Evolutionary conservation across 2,113 vertebrate genomes (phyloP), one percentile per base, ranked within the genome.

Genomic region (Sialia sialis): DNA sequence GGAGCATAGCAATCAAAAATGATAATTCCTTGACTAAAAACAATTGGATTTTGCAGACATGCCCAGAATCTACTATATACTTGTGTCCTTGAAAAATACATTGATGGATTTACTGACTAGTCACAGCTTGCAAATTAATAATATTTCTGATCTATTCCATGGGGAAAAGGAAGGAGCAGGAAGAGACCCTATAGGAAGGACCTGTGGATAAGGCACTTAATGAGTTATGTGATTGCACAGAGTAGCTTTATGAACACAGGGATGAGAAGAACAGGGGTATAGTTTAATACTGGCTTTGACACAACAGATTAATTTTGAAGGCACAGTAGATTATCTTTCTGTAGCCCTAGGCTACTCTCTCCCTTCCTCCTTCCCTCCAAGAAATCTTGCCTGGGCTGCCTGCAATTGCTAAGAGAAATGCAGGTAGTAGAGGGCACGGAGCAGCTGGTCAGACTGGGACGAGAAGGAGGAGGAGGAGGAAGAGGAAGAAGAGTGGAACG

Each of bases 401-500:
- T 79, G 43, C 74, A 54, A 76, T 34, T 64, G 62, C 67, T 87
- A 55, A 72, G 87, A 52, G 58, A 41, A 79, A 54, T 7, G 29
- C 0, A 0, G 52, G 75, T 16, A 67, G 29, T 4, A 2, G 55
- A 77, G 55, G 51, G 39, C 73, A 69, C 0, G 0, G 77, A 83
- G 64, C 23, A 52, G 34, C 34, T 0, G 0, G 25, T 38, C 2
- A 11, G 22, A 43, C 27, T 55, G 72, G 27, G 16, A 52, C 17
- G 13, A 64, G 39, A 5, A 62, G 22, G 7, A 70, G 23, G 3
- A 72, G 7, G 8, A 64, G 15, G 23, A 56, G 9, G 27, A 54
- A 8, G 20, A 67, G 3, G 20, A 66, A 7, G 27, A 54, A 16
- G 48, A 75, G 43, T 0, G 0, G 29, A 15, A 13, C 0, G 0